Evolutionary conservation across 92 coral and sea anemone genomes (phyloP).

Genomic region (Zoanthus solanderi): DNA sequence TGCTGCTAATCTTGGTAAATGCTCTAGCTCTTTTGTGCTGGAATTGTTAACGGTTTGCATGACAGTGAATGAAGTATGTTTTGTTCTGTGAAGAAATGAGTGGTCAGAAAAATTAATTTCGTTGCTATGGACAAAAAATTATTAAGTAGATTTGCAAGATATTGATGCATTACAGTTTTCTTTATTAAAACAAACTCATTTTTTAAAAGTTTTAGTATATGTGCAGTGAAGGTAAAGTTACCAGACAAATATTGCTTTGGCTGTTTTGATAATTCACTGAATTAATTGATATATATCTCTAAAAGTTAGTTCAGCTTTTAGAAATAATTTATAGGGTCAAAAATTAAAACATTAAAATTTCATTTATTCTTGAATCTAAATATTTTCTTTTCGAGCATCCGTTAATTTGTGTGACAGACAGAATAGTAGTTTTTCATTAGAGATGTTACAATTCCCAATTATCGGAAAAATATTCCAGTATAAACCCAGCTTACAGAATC

Average conservation of each 20-base stretch:
- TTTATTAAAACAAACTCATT: background rate
- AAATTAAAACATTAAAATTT: background rate
- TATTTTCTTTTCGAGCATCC: background rate
- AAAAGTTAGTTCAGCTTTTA: background rate
- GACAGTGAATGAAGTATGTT: conserved; percentile 54
- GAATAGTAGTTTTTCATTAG: too few species aligned
- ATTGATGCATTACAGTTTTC: background rate
- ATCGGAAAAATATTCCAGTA: too few species aligned
- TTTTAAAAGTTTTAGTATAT: background rate
- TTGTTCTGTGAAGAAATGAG: conserved; percentile 29
- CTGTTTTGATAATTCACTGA: background rate
- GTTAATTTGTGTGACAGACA: background rate
- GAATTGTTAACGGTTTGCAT: conserved; percentile 49
- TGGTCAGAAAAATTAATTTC: background rate
- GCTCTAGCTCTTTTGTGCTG: background rate
- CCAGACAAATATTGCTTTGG: background rate
- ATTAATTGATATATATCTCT: background rate
- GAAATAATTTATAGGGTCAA: background rate
- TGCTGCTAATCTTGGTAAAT: background rate
- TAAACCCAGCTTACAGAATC: too few species aligned
- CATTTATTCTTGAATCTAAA: background rate
- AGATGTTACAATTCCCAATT: too few species aligned
- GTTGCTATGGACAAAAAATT: conserved; percentile 45
- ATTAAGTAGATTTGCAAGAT: background rate
- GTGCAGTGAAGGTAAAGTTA: background rate